A percentile compares a stretch with the other conserved stretches of the same genome.
Conservation (phyloP, 2,797 vertebrate genomes). For the Oophaga sylvatica region DNA sequence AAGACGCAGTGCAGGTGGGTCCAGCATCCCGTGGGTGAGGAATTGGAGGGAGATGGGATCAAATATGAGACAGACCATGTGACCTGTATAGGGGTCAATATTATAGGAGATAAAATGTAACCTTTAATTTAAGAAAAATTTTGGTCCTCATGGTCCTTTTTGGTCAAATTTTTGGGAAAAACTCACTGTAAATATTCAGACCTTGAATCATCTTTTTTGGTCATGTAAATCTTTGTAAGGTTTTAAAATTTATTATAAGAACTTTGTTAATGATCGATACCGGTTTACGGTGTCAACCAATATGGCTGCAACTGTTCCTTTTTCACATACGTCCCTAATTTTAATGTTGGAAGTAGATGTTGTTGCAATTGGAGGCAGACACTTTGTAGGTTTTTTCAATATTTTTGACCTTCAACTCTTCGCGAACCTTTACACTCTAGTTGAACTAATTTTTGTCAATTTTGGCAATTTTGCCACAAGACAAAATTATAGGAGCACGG, state of each 20-base stretch:
- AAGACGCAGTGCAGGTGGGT: slow-evolving; percentile 40
- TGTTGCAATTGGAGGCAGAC: too few species aligned
- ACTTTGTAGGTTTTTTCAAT: too few species aligned
- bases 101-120: neutral
- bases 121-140: neutral
- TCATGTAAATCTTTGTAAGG: too few species aligned
- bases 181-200: too few species aligned
- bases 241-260: too few species aligned
- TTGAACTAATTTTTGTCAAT: neutral
- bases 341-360: neutral
- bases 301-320: neutral
- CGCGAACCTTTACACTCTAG: neutral
- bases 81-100: neutral
- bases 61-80: neutral
- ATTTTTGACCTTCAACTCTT: too few species aligned
- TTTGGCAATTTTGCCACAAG: neutral
- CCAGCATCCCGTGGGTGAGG: neutral
- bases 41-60: neutral
- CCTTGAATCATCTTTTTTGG: too few species aligned
- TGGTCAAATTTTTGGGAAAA: neutral
- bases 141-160: too few species aligned
- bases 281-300: neutral
- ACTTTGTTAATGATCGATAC: too few species aligned
- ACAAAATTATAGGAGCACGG: too few species aligned
- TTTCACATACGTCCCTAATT: neutral